Base-by-base conservation (phyloP, 2,797 vertebrate species). In the Natrix natrix region DNA sequence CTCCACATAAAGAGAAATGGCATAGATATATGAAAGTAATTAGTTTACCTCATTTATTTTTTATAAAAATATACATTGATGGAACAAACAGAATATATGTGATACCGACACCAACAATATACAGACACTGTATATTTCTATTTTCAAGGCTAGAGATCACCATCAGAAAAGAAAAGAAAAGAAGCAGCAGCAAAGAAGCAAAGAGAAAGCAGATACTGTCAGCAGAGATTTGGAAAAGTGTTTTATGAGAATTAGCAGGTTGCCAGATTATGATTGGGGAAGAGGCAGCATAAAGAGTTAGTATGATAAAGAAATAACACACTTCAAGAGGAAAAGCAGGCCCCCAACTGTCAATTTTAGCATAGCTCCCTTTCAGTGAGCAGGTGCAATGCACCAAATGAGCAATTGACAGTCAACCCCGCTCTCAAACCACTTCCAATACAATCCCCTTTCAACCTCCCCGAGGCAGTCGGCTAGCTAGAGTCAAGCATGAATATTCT, bases 321-420 rank as follows among this genome's bases (percentile, higher is more conserved):
- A 48, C 8, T 83, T 83, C 74, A 48, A 83, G 37, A 48, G 37
- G 20, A 83, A 83, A 48, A 83, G 37, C 74, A 24, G 37, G 10
- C 48, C 28, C 78, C 20, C 32, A 16, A 57, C 32, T 86, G 16
- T 48, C 83, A 66, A 90, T 3, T 4, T n/a, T 57, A 86, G 78
- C 7, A 24, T 59, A 90, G 17, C 61, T 32, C 24, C 56, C 57
- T 93, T 63, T 66, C 89, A 69, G 37, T 78, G 55, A 48, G 89
- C 92, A 88, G 83, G 89, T 93, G 61, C 61, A 52, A 37, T 12
- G 37, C 37, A 74, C 60, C 89, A 93, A 87, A 91, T 52, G 20
- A 60, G 60, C 16, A 43, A 61, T 90, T 74, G 57, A 63, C 90
- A 91, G 83, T 6, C 7, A 86, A 26, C 52, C 52, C 92, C 56